Base-by-base conservation (phyloP, 2,113 vertebrate species). In the Okapia johnstoni region DNA sequence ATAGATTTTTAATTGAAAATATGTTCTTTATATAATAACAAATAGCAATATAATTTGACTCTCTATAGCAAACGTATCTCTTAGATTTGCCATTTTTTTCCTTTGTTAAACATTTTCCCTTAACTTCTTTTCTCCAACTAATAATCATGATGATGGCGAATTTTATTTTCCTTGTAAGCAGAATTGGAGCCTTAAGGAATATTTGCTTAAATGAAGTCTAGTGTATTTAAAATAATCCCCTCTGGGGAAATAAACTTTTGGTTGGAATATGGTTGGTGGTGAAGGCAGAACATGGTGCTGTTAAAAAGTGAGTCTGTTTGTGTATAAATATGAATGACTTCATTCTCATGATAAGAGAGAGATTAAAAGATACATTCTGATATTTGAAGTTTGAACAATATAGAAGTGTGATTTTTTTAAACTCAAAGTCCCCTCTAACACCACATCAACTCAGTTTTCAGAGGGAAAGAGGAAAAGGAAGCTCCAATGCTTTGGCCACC, bases 191-290 rank as follows among this genome's bases (percentile, higher is more conserved):
- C 50, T n/a, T 57, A 30, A 11, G 13, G 6, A 90, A 77, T 4
- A 88, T 57, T 48, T 85, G 25, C 30, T 80, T 97, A 94, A 94
- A 80, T 61, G 6, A 92, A 87, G n/a, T 96, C 61, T 70, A 70
- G 8, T 94, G 55, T 90, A 52, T 85, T 95, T 96, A 85, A 52
- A 85, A 26, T 55, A 93, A 92, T 70, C 15, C 55, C 33, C n/a
- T 79, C 15, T 55, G 33, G 17, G n/a, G 26, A 84, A 97, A 73
- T 85, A 57, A 6, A 87, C 7, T 90, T 96, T 85, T 23, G 48
- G 16, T 88, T 90, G 30, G 50, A 46, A n/a, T 58, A 23, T 4
- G 3, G 33, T 15, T 21, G 17, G 10, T 16, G 1, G 28, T 14
- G 1, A 80, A 88, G 33, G n/a, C 36, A 97, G 57, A 94, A 85